phyloP scores from a whole-genome alignment of 92 coral and sea anemone species.

The Palythoa grandis region DNA sequence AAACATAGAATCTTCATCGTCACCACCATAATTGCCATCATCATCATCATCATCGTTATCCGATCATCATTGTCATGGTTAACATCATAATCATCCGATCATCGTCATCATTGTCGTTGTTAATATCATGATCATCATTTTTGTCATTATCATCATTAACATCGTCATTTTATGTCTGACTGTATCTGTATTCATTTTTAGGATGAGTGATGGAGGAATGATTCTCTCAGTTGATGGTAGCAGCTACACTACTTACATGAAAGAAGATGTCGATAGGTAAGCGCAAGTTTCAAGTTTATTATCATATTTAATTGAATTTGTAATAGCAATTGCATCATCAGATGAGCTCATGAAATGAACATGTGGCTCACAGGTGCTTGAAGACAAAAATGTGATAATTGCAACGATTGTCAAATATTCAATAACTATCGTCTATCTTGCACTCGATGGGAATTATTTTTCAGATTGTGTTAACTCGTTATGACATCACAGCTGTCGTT shows the following conservation, averaged over 20 bases:
- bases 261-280: constrained; percentile 95
- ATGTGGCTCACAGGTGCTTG: no score
- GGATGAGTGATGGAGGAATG: constrained; percentile 97
- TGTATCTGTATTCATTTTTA: constrained; percentile 4
- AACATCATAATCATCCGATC: not conserved
- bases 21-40: not conserved
- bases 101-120: not conserved
- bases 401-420: no score
- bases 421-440: no score
- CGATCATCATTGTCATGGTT: not conserved
- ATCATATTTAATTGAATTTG: no score
- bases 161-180: not conserved
- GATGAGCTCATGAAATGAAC: not conserved
- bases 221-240: constrained; percentile 87
- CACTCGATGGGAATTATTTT: no score
- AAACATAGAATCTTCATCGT: not conserved
- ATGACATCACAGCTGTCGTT: no score
- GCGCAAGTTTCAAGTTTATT: not conserved
- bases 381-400: no score
- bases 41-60: not conserved
- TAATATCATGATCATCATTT: not conserved
- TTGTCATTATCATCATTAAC: not conserved
- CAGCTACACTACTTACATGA: constrained; percentile 96
- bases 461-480: no score
- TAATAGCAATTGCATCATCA: no score